Percentiles rank a stretch among this genome's conserved stretches.
These are phyloP conservation scores for Trichacis sp. DNA, from an alignment of 2,888 invertebrate genomes.

Conservation along the genomic window DNA sequence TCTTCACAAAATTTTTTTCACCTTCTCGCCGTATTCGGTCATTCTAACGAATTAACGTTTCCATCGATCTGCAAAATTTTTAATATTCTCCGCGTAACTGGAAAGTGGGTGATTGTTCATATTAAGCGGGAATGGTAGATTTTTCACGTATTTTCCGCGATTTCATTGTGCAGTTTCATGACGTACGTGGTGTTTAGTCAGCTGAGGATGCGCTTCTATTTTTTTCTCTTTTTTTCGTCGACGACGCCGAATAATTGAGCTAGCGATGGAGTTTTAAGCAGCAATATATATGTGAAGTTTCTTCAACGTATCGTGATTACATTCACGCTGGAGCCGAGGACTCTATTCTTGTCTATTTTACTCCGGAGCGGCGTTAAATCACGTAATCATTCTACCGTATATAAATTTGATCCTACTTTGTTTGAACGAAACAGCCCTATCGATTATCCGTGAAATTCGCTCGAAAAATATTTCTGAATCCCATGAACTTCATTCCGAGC, in stretches of 20 bases:
- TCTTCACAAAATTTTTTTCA: conserved; percentile 23
- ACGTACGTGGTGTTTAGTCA: background rate
- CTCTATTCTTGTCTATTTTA: conserved; percentile 23
- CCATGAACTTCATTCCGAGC: no score
- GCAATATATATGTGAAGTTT: conserved; percentile 64
- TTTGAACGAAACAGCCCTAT: no score
- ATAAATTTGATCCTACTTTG: no score
- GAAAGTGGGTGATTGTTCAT: no score
- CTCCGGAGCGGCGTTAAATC: conserved; percentile 7
- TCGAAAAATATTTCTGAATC: no score
- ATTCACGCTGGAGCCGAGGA: conserved; percentile 53
- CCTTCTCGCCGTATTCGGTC: no score
- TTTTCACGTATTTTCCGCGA: no score
- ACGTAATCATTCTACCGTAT: background rate
- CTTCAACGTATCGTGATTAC: conserved; percentile 53
- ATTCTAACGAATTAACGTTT: no score
- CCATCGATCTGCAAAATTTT: no score
- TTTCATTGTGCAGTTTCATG: background rate
- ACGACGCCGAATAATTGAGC: conserved; percentile 49
- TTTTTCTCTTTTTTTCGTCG: conserved; percentile 23
- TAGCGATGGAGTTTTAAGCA: conserved; percentile 59
- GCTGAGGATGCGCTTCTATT: background rate
- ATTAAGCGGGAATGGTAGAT: no score
- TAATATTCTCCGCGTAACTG: no score
- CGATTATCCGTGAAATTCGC: no score